Evolutionary conservation across 2,113 vertebrate genomes (phyloP), one percentile per base, ranked within the genome.

Genomic region (Semicossyphus pulcher): DNA sequence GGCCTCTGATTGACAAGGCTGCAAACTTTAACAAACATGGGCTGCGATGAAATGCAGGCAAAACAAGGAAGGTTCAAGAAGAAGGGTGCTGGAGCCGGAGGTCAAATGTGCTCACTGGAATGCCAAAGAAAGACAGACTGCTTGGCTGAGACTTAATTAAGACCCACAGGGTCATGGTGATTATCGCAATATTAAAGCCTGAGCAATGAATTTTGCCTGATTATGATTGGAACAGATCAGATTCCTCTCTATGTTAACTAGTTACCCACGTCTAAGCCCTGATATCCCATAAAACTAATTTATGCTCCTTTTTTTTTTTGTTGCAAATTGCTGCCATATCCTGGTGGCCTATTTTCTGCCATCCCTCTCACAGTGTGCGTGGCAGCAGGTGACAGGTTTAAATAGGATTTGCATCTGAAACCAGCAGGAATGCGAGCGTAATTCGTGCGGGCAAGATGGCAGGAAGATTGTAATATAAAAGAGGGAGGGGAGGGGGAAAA

Each of bases 371-470:
- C 54, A 48, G 47, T 32, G 26, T 9, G 10, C 2, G 16, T 68
- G 72, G 72, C 79, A 80, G 79, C 85, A 78, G 87, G 80, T 85
- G 87, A 84, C 80, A 64, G 68, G 59, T 91, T 86, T 83, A 87
- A 87, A 90, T 74, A 44, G 81, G 78, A 92, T 90, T 89, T 89
- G 89, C 88, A 85, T 89, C 36, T 56, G 72, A 84, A 90, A 78
- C 74, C 56, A 51, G 80, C 76, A 57, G 71, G 51, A 76, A 74
- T 54, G 60, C 28, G 32, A 81, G 44, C 41, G 58, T 65, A 70
- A 57, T 76, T 58, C 41, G 8, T 21, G 18, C 32, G 3, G 48
- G 58, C 61, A 83, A 62, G 67, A 86, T 49, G 60, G 84, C 37
- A 31, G 20, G 37, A 53, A 78, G 81, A 89, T 69, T 84, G 62